Percentiles rank a stretch among this genome's conserved stretches.
Conservation (phyloP, 2,888 invertebrate species). For the Aporophyla nigra region DNA sequence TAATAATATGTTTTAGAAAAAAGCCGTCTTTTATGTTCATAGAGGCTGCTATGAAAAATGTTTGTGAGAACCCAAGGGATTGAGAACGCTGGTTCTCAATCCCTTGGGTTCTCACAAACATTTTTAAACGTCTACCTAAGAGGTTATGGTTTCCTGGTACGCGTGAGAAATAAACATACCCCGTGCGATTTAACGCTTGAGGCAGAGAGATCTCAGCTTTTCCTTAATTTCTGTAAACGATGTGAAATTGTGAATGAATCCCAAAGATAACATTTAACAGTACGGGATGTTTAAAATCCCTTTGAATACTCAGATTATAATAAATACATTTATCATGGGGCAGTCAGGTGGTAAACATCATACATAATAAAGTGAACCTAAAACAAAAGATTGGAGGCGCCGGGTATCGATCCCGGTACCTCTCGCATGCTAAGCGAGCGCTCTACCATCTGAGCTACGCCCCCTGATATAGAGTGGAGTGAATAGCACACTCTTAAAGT, state of each 20-base stretch:
- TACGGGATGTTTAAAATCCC: neutral
- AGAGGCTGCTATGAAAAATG: too few relatives aligned
- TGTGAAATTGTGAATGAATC: too few relatives aligned
- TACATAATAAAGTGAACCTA: neutral
- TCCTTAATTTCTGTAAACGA: too few relatives aligned
- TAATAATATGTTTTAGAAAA: neutral
- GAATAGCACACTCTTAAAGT: conserved; percentile 9
- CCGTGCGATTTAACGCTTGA: conserved; percentile 32
- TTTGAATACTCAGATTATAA: neutral
- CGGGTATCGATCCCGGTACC: conserved; percentile 91
- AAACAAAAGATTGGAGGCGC: conserved; percentile 82
- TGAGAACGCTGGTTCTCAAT: too few relatives aligned
- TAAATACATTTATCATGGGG: neutral
- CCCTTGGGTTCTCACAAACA: conserved; percentile 34
- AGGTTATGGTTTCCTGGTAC: conserved; percentile 61
- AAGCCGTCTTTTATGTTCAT: conserved; percentile 20
- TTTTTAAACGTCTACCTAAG: conserved; percentile 47
- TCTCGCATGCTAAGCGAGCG: conserved; percentile 89
- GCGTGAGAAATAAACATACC: conserved; percentile 58
- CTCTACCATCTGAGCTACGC: conserved; percentile 87
- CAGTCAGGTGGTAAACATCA: neutral
- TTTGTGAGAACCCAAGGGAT: too few relatives aligned
- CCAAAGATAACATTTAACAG: neutral
- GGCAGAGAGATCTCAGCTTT: conserved; percentile 12
- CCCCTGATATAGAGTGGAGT: conserved; percentile 20